Evolutionary conservation across 2,113 vertebrate species (phyloP).

Genomic region (Hyperopisus bebe): DNA sequence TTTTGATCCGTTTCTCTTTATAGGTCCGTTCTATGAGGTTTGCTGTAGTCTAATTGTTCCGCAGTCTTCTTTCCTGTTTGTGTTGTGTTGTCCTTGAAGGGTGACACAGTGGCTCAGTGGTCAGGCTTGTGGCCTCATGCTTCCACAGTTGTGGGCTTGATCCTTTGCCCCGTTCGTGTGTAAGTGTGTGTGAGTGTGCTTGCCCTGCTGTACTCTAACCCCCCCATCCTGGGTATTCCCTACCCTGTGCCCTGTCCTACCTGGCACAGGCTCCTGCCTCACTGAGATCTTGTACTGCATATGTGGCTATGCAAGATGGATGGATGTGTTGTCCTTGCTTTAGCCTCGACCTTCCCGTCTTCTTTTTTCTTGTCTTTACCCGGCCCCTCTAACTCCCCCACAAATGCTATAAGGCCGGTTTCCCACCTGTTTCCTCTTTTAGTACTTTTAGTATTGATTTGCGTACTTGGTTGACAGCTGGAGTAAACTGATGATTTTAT

Average conservation of each 20-base stretch:
- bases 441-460: conserved; percentile 50
- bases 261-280: not conserved
- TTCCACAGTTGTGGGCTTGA: not conserved
- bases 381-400: conserved; percentile 15
- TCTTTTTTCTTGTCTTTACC: not conserved
- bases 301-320: not conserved
- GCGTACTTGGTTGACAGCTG: conserved; percentile 50
- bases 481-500: conserved; percentile 44
- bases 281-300: not conserved
- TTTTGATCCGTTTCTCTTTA: conserved; percentile 20
- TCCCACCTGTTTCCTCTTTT: conserved; percentile 46
- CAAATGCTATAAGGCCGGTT: conserved; percentile 18
- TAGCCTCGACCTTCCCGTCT: conserved; percentile 13
- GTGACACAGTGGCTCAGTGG: not conserved
- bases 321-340: not conserved
- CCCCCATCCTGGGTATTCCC: not conserved
- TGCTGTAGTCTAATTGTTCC: conserved; percentile 20
- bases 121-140: not conserved
- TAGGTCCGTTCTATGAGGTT: conserved; percentile 42
- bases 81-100: not conserved
- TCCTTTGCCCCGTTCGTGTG: not conserved
- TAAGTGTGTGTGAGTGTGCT: not conserved
- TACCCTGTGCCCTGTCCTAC: not conserved
- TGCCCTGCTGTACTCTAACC: not conserved
- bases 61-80: conserved; percentile 13